Base-by-base conservation (phyloP, 2,113 vertebrate species). In the Ancistrus triradiatus region DNA sequence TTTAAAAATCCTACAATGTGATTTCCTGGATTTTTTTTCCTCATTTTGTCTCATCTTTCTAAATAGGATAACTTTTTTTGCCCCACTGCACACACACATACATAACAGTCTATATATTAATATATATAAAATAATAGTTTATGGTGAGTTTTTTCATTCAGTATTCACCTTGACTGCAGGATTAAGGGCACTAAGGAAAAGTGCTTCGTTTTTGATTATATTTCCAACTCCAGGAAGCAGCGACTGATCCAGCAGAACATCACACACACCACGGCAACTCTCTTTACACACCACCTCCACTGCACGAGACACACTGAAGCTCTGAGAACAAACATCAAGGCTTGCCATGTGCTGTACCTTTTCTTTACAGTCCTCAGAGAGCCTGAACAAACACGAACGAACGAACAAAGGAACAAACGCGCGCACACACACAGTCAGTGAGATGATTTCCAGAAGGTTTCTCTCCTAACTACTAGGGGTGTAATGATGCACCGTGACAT, bases 201-300 rank as follows among this genome's bases (percentile, higher is more conserved):
- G 87, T 7, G 92, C 92, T 86, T 98, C 95, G 10, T 96, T 98
- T 85, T 92, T 98, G 78, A 98, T 98, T 75, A 98, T 98, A 78
- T 97, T 98, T 57, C 95, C 95, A 1, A 98, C 92, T 27, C 96
- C 96, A 0, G 94, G 94, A 73, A 97, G 83, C 43, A 98, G 81
- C 33, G 81, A 70, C 80, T 98, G 96, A 81, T 98, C 93, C 63
- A 98, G 73, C 49, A 98, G 83, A 65, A 94, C 89, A 47, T 98
- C 93, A 72, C 95, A 95, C 14, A 98, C 79, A 91, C 95, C 91
- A 48, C 89, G 87, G 3, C 48, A 38, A 2, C 75, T 63, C 27
- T 94, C 92, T 44, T 78, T 84, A 72, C 80, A 90, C 28, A 94
- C 78, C 48, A 87, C 87, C 66, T 73, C 83, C 82, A 89, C 88